Conservation (phyloP, 1,140 invertebrate genomes). For the Tetramorium alpestre region DNA sequence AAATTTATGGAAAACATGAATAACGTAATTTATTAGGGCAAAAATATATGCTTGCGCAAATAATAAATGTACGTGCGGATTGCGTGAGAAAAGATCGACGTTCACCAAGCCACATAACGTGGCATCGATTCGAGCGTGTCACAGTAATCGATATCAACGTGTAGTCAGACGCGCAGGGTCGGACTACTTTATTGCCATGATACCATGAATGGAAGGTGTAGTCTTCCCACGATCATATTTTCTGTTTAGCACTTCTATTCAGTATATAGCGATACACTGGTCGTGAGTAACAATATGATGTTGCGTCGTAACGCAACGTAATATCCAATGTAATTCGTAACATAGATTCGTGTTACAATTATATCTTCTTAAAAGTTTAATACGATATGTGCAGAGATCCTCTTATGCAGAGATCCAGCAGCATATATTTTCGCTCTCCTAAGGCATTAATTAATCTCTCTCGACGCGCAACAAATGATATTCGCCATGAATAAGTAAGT, state of each 20-base stretch:
- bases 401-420: background rate
- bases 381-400: background rate
- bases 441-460: conserved; percentile 18
- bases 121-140: conserved; percentile 64
- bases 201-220: conserved; percentile 64
- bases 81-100: conserved; percentile 55
- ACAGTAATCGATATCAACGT: conserved; percentile 72
- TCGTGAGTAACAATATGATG: conserved; percentile 12
- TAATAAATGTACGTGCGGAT: background rate
- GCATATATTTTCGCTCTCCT: background rate
- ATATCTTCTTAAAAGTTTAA: background rate
- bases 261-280: too few relatives aligned
- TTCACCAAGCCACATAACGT: conserved; percentile 23
- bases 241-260: background rate
- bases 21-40: background rate
- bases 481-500: background rate
- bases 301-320: background rate
- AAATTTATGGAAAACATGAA: background rate
- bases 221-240: conserved; percentile 25
- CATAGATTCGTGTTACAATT: background rate
- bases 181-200: conserved; percentile 54
- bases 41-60: background rate
- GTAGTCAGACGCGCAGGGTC: conserved; percentile 68
- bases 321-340: background rate
- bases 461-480: background rate